Evolutionary conservation across 2,888 invertebrate genomes (phyloP), one percentile per base, ranked within the genome.

Genomic region (Physocephala rufipes): DNA sequence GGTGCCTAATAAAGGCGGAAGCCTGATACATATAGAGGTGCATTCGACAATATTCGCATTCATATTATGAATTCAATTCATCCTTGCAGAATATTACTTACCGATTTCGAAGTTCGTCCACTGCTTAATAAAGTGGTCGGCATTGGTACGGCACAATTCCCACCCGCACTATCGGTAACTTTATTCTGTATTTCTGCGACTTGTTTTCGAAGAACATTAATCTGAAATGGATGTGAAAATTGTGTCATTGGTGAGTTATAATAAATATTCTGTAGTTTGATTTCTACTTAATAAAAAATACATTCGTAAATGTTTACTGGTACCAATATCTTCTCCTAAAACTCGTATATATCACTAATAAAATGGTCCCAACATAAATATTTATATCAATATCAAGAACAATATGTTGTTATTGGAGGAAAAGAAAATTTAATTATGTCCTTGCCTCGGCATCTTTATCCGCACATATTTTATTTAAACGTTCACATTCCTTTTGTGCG

Each of bases 371-470:
- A n/a, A n/a, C 16, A 49, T 49, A 13, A 7, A 49, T 49, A 12
- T 49, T n/a, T n/a, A 2, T 49, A 7, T 5, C 24, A 9, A 9
- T 55, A 24, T 55, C 21, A 13, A 13, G 3, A 21, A 55, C 12
- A 21, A 12, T n/a, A n/a, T n/a, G n/a, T n/a, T n/a, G n/a, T n/a
- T n/a, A n/a, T n/a, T n/a, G n/a, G n/a, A n/a, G n/a, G n/a, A 36
- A 36, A 9, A 9, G 36, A 36, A 36, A 9, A 36, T 4, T 4
- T 7, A 36, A 9, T 36, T 4, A 36, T 9, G 9, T 26, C 13
- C 87, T 86, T 78, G 91, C 91, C 89, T 91, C 90, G 73, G 87
- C 86, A 84, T 91, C 89, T 80, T 91, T 90, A 63, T 86, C 87
- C 58, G 83, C 86, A 81, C 90, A 90, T 79, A 88, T 87, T 62